Evolutionary conservation across 2,797 vertebrate genomes (phyloP).

Genomic region (Lagocephalus sceleratus): DNA sequence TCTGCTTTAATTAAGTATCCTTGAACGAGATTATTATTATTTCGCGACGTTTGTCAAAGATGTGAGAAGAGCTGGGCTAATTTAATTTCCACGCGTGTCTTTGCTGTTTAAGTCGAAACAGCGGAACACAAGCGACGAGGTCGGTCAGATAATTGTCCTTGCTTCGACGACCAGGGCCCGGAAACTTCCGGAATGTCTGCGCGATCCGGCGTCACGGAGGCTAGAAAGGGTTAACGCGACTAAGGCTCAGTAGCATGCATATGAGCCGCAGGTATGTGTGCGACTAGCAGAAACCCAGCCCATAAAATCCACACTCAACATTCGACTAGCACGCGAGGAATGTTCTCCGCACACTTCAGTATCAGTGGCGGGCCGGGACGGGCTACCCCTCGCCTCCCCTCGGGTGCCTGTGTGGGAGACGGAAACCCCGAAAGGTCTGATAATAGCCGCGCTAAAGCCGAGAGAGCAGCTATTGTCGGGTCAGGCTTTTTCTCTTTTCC

Average conservation of each 20-base stretch:
- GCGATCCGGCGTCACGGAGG: no score
- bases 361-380: conserved; percentile 32
- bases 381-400: conserved; percentile 37
- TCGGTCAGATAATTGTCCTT: background rate
- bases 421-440: conserved; percentile 14
- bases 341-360: conserved; percentile 41
- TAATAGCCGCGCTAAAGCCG: conserved; percentile 23
- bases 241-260: conserved; percentile 32
- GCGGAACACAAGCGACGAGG: no score
- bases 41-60: conserved; percentile 5
- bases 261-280: conserved; percentile 57
- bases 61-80: background rate
- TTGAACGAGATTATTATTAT: conserved; percentile 9
- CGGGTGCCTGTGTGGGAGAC: conserved; percentile 37
- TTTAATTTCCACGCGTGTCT: background rate
- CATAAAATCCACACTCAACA: conserved; percentile 57
- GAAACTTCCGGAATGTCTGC: no score
- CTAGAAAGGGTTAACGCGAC: conserved; percentile 43
- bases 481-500: conserved; percentile 48
- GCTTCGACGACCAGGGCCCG: no score
- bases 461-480: conserved; percentile 29
- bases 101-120: background rate
- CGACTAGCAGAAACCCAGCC: conserved; percentile 52
- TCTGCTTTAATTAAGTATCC: conserved; percentile 48
- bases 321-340: conserved; percentile 53